These are phyloP conservation scores for Phalacrocorax carbo DNA, from an alignment of 2,113 vertebrate species.

Conservation along the genomic window DNA sequence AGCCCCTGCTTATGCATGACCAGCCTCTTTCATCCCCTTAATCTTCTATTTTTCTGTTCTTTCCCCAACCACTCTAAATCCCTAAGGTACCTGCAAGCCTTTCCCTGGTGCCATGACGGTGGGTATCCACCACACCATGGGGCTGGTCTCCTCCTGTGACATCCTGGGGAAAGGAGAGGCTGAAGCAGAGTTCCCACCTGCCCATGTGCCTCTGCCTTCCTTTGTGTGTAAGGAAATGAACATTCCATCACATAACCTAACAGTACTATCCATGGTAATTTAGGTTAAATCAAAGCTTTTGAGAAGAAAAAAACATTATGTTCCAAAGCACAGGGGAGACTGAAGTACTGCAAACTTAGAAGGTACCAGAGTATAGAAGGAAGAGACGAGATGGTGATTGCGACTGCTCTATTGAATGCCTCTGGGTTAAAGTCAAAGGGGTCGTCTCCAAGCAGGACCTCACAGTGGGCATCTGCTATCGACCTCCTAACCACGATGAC, in stretches of 20 bases:
- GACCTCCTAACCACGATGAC: too few relatives aligned
- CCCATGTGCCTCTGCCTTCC: background rate
- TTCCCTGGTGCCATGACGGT: background rate
- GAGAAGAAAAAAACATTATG: background rate
- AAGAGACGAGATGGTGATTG: background rate
- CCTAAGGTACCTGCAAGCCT: background rate
- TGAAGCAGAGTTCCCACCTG: background rate
- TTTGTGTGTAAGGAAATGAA: background rate
- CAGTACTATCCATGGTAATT: background rate
- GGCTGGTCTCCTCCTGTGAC: background rate
- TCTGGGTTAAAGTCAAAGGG: too few relatives aligned
- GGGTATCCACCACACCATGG: fast-evolving
- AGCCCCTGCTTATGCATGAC: fast-evolving
- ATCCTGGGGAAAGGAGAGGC: background rate
- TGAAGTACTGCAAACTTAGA: background rate
- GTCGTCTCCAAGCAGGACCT: too few relatives aligned
- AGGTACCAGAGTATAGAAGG: background rate
- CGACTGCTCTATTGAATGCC: too few relatives aligned
- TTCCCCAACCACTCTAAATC: background rate
- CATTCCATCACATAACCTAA: background rate
- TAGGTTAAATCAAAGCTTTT: background rate
- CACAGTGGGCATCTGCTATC: too few relatives aligned
- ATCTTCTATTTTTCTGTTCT: background rate
- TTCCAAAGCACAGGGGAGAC: background rate
- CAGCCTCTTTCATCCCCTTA: background rate